phyloP scores from a whole-genome alignment of 37 sponge, comb jelly and placozoan genomes.

The Amphimedon queenslandica region DNA sequence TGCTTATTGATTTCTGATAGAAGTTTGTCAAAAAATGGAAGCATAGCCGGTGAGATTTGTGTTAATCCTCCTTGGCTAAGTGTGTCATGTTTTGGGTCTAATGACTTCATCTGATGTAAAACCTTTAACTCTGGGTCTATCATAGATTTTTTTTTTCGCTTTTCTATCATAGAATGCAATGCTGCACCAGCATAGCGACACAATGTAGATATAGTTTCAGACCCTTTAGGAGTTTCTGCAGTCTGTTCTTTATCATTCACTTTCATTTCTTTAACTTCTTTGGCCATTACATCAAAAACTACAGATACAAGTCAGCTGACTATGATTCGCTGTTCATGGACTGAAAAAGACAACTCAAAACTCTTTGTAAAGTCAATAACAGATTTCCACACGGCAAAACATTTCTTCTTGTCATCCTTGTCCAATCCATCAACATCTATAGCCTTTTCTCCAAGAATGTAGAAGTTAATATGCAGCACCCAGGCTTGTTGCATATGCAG shows the following conservation, averaged over 20 bases:
- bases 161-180: slow-evolving; percentile 3
- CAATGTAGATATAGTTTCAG: background rate
- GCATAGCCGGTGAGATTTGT: background rate
- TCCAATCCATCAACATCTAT: background rate
- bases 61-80: background rate
- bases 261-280: background rate
- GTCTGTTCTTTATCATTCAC: background rate
- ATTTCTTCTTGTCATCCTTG: background rate
- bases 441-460: background rate
- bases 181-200: slow-evolving; percentile 3
- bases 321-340: slow-evolving; percentile 1
- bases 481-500: background rate
- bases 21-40: background rate
- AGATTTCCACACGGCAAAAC: background rate
- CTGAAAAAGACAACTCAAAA: background rate
- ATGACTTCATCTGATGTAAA: background rate
- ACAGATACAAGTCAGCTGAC: background rate
- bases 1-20: background rate
- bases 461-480: background rate
- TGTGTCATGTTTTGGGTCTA: no score
- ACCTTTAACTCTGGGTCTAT: background rate
- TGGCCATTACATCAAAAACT: background rate
- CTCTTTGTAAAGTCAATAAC: background rate
- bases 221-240: background rate
- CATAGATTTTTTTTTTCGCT: background rate